These are phyloP conservation scores for Chalcosyrphus nemorum DNA, from an alignment of 2,888 invertebrate genomes.

Conservation along the genomic window DNA sequence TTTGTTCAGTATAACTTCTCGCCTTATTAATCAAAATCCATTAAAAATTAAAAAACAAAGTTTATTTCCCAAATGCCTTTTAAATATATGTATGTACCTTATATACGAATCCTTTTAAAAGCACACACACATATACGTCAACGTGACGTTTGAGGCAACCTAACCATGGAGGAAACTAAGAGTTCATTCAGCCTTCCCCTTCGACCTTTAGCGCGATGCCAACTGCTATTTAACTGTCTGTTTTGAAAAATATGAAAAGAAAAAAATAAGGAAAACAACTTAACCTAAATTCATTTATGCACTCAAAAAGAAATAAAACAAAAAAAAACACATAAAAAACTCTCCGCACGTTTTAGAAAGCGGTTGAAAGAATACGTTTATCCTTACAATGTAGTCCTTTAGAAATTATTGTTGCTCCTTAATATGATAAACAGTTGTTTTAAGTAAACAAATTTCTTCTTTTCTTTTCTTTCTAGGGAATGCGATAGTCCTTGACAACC, in stretches of 20 bases:
- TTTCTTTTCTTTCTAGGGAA: conserved; percentile 28
- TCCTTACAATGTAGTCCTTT: conserved; percentile 8
- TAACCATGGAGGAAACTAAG: background rate
- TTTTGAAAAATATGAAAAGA: background rate
- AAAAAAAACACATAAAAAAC: no score
- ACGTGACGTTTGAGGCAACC: conserved; percentile 3
- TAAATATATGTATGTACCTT: background rate
- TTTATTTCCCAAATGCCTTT: background rate
- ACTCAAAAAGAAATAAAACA: conserved; percentile 20
- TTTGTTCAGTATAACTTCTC: background rate
- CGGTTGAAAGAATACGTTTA: background rate
- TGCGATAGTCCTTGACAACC: background rate
- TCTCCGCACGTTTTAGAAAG: background rate
- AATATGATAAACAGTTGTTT: background rate
- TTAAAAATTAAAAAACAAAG: background rate
- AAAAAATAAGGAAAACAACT: conserved; percentile 36
- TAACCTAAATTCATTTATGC: conserved; percentile 38
- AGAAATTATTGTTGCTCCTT: background rate
- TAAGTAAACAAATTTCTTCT: background rate
- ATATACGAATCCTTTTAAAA: background rate
- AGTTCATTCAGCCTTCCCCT: background rate
- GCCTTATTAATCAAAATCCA: conserved; percentile 3
- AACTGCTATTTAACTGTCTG: conserved; percentile 15
- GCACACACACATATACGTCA: background rate
- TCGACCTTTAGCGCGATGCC: background rate